These are phyloP conservation scores for Catharus minimus DNA, from an alignment of 2,113 vertebrate genomes.

Conservation along the genomic window DNA sequence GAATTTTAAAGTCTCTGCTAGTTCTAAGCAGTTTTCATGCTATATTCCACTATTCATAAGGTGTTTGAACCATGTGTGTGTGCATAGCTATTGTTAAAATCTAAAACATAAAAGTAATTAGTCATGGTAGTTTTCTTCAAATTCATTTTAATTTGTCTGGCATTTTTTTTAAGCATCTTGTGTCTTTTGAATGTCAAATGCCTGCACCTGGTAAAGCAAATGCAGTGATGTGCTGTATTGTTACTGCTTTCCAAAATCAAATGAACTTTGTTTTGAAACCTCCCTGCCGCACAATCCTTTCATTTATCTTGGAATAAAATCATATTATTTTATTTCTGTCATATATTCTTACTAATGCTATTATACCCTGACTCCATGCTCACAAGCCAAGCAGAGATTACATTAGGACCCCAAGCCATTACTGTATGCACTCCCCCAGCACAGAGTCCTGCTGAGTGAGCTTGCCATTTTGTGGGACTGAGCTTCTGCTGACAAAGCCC, in stretches of 20 bases:
- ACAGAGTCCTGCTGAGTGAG: background rate
- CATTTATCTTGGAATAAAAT: slow-evolving; percentile 21
- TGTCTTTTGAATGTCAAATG: background rate
- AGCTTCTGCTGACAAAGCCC: background rate
- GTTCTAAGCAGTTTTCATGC: background rate
- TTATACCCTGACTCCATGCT: background rate
- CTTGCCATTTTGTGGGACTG: background rate
- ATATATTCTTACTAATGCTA: slow-evolving; percentile 21
- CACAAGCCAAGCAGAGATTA: background rate
- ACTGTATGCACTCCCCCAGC: background rate
- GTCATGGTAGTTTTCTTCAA: background rate
- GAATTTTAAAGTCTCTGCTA: background rate
- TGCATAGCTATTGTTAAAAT: background rate
- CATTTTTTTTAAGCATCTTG: background rate
- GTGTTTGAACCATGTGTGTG: accelerated
- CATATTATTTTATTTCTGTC: slow-evolving; percentile 4
- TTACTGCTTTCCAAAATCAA: background rate
- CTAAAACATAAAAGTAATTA: background rate
- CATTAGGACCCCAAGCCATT: background rate
- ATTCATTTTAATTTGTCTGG: background rate
- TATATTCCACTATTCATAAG: background rate
- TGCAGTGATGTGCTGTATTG: background rate
- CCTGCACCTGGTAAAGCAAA: background rate
- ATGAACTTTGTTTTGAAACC: background rate
- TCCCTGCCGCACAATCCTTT: background rate